These are phyloP conservation scores for Myopa testacea DNA, from an alignment of 2,888 invertebrate genomes.

Conservation along the genomic window DNA sequence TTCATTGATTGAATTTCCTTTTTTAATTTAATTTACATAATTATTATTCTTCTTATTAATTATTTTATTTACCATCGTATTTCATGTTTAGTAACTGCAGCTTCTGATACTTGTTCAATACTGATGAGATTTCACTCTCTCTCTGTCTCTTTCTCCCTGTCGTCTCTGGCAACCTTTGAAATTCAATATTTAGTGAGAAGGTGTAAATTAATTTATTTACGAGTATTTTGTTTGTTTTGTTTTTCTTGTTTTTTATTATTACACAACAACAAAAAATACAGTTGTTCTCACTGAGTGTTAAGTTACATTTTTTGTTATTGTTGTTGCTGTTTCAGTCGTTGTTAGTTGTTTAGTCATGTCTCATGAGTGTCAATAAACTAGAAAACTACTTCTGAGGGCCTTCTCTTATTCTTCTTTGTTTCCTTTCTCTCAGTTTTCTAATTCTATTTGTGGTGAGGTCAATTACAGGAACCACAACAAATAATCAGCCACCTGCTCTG, in stretches of 20 bases:
- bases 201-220: background rate
- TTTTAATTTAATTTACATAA: background rate
- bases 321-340: background rate
- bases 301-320: constrained; percentile 3
- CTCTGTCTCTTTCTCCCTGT: background rate
- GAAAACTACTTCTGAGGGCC: background rate
- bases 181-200: constrained; percentile 24
- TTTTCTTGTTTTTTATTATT: background rate
- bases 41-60: background rate
- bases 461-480: background rate
- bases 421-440: background rate
- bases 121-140: too few relatives aligned
- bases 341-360: too few relatives aligned
- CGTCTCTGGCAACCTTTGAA: background rate
- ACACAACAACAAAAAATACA: background rate
- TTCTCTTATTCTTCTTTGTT: background rate
- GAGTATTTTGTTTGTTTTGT: background rate
- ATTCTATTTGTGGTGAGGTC: background rate
- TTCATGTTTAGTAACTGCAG: background rate
- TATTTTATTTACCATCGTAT: background rate
- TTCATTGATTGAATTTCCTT: too few relatives aligned
- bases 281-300: background rate
- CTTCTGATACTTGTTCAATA: constrained; percentile 5
- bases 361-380: too few relatives aligned
- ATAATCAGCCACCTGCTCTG: too few relatives aligned